Base-by-base conservation (phyloP, 2,113 vertebrate species). In the Glaucomys volans region DNA sequence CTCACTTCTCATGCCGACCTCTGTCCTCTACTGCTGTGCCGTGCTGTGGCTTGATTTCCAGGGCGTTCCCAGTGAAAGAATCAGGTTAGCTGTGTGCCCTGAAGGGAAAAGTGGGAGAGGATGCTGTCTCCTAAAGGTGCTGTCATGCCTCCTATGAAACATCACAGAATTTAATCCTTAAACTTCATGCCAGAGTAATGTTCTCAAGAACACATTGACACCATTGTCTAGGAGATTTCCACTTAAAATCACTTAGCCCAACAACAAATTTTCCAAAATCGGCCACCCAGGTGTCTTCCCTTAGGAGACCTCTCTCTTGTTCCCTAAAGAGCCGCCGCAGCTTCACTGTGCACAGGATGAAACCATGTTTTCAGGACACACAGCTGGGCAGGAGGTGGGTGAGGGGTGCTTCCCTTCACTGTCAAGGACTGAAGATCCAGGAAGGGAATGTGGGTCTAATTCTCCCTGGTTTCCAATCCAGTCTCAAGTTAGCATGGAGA, bases 401-500 rank as follows among this genome's bases (percentile, higher is more conserved):
- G 62, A 66, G 6, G 13, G 28, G 0, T 0, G 13, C 2, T 86
- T 30, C 30, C 66, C 24, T 22, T 71, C 30, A 24, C 22, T 0
- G 5, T 71, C 67, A 44, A 83, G 47, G 66, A 75, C 20, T 5
- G 4, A 85, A 14, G 52, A 30, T 59, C 59, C 47, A 44, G 47
- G 64, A n/a, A 18, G 6, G 42, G 22, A 40, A 18, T n/a, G 1
- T 40, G 52, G 37, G 59, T 74, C 77, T 87, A 5, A 62, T 20
- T 80, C 28, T 54, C 54, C 26, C 42, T 59, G 76, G 71, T 35
- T 91, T 57, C 59, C n/a, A 75, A 14, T 18, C 26, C 6, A 62
- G 80, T 20, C 50, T 28, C 32, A 28, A 72, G 77, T 47, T 18
- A 22, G 17, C n/a, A 69, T 10, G 28, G 52, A 57, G 37, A 50